These are phyloP conservation scores for Actinostola sp. DNA, from an alignment of 92 coral and sea anemone species.

Conservation along the genomic window DNA sequence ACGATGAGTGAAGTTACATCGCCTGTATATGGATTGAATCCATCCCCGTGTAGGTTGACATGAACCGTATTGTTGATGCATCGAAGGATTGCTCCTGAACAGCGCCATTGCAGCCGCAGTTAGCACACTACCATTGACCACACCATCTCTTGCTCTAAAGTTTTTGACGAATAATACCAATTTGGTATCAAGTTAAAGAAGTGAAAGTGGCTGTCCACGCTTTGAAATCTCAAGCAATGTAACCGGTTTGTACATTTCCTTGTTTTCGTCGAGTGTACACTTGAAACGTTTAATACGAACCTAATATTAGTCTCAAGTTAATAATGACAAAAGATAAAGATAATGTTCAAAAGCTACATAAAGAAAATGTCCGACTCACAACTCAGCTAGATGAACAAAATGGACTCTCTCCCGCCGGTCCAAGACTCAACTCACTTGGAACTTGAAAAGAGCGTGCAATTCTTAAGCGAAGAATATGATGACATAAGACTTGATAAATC, in stretches of 20 bases:
- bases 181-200: constrained; percentile 36
- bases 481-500: constrained; percentile 10
- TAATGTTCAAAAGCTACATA: constrained; percentile 16
- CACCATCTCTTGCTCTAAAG: constrained; percentile 72
- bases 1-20: constrained; percentile 45
- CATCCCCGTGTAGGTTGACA: constrained; percentile 57
- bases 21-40: constrained; percentile 55
- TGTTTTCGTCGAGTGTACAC: too few relatives aligned
- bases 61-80: constrained; percentile 30
- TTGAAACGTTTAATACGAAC: too few relatives aligned
- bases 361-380: constrained; percentile 26
- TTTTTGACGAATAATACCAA: constrained; percentile 48
- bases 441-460: constrained; percentile 17
- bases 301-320: too few relatives aligned
- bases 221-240: too few relatives aligned
- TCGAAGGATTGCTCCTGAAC: constrained; percentile 68
- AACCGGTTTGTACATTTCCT: too few relatives aligned
- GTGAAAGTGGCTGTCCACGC: constrained; percentile 34
- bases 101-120: constrained; percentile 63
- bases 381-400: constrained; percentile 19
- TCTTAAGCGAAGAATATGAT: constrained; percentile 29
- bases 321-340: too few relatives aligned
- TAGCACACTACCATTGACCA: constrained; percentile 60
- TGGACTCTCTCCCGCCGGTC: too few relatives aligned
- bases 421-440: not conserved